These are phyloP conservation scores for Ceyx melanurus DNA, from an alignment of 2,113 vertebrate genomes.

Conservation along the genomic window DNA sequence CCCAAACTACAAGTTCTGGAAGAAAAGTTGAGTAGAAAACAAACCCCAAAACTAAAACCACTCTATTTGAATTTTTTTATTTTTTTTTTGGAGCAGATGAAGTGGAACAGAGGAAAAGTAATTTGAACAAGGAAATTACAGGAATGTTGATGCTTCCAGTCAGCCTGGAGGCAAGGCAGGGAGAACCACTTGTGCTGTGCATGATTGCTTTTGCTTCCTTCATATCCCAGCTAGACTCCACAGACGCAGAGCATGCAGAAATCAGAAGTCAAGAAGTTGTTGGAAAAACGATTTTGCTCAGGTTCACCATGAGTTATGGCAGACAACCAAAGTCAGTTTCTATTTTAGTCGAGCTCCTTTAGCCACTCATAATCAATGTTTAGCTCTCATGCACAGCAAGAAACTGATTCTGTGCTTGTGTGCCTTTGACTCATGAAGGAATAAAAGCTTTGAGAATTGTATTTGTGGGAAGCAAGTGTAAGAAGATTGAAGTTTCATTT, in stretches of 20 bases:
- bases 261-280: neutral
- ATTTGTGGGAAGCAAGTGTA: neutral
- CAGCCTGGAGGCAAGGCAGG: neutral
- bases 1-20: neutral
- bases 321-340: neutral
- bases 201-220: neutral
- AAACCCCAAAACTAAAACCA: neutral
- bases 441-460: neutral
- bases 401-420: neutral
- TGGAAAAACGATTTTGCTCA: neutral
- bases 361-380: neutral
- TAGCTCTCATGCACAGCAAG: neutral
- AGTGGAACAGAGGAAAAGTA: neutral
- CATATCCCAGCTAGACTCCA: neutral
- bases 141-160: constrained; percentile 7
- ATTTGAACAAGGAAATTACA: constrained; percentile 31
- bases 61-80: neutral
- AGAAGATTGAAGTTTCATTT: neutral
- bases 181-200: neutral
- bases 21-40: neutral
- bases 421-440: neutral
- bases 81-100: neutral
- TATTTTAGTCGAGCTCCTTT: neutral
- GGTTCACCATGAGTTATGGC: neutral
- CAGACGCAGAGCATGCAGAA: neutral